Evolutionary conservation across 2,797 vertebrate species (phyloP).

Genomic region (Syngnathus acus): DNA sequence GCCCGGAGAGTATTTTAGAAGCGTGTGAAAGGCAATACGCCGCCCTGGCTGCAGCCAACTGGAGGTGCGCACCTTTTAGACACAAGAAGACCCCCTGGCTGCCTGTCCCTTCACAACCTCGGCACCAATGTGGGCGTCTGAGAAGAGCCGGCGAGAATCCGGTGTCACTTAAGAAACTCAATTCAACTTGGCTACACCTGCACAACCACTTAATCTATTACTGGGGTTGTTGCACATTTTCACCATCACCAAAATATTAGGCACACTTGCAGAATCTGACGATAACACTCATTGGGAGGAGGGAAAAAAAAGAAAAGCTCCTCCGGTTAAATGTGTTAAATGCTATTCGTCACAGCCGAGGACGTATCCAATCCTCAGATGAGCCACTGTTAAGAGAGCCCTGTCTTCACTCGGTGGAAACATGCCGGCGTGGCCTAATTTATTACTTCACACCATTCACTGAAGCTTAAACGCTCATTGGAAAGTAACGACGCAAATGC

Average conservation of each 20-base stretch:
- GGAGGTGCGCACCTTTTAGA: constrained; percentile 64
- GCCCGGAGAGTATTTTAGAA: constrained; percentile 72
- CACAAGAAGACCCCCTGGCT: constrained; percentile 34
- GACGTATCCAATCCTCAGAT: constrained; percentile 27
- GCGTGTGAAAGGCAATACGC: constrained; percentile 75
- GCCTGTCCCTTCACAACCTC: constrained; percentile 40
- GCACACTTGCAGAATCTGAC: too few species aligned
- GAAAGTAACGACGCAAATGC: neutral
- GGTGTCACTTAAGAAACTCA: neutral
- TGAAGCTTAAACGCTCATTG: neutral
- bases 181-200: too few species aligned
- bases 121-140: neutral
- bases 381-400: constrained; percentile 21
- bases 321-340: too few species aligned
- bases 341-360: constrained; percentile 8
- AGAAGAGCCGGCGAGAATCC: neutral
- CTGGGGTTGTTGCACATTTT: too few species aligned
- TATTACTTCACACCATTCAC: constrained; percentile 5
- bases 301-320: too few species aligned
- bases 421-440: neutral
- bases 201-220: too few species aligned
- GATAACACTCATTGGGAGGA: too few species aligned
- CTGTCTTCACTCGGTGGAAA: constrained; percentile 21
- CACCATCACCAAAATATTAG: too few species aligned
- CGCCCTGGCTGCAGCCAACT: constrained; percentile 60